Evolutionary conservation across 2,797 vertebrate genomes (phyloP).

Genomic region (Ataeniobius toweri): DNA sequence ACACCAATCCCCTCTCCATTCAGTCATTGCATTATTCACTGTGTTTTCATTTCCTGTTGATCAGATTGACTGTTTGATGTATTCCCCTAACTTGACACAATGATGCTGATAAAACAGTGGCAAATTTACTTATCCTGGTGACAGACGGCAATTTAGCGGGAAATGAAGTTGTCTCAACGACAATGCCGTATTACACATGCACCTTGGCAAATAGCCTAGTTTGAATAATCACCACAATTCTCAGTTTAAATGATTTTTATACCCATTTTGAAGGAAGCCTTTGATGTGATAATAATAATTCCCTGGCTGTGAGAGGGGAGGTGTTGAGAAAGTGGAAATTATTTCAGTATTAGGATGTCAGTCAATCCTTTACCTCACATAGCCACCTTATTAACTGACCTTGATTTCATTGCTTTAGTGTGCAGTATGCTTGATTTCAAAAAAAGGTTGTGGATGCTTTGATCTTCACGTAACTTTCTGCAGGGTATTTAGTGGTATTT

Average conservation of each 20-base stretch:
- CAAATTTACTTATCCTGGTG: slow-evolving; percentile 95
- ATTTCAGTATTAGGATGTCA: slow-evolving; percentile 94
- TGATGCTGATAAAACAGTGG: slow-evolving; percentile 89
- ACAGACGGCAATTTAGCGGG: slow-evolving; percentile 93
- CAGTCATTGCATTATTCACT: slow-evolving; percentile 81
- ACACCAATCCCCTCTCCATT: slow-evolving; percentile 78
- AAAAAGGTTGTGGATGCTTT: slow-evolving; percentile 55
- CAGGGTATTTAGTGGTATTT: slow-evolving; percentile 48
- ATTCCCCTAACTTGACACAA: slow-evolving; percentile 87
- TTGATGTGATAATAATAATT: slow-evolving; percentile 99
- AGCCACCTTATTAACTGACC: slow-evolving; percentile 90
- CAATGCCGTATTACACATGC: slow-evolving; percentile 89
- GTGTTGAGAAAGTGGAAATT: slow-evolving; percentile 89
- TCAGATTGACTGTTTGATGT: slow-evolving; percentile 90
- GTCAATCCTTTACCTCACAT: slow-evolving; percentile 89
- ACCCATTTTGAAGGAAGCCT: slow-evolving; percentile 91
- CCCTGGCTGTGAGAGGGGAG: slow-evolving; percentile 82
- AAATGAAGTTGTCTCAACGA: slow-evolving; percentile 93
- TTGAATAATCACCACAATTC: slow-evolving; percentile 95
- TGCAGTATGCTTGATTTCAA: slow-evolving; percentile 81
- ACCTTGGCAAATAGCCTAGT: slow-evolving; percentile 92
- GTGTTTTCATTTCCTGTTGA: slow-evolving; percentile 89
- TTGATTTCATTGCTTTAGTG: slow-evolving; percentile 68
- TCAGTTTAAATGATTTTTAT: slow-evolving; percentile 97
- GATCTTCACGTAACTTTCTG: slow-evolving; percentile 51